phyloP scores from a whole-genome alignment of 2,888 invertebrate genomes.

The Cephonodes hylas region DNA sequence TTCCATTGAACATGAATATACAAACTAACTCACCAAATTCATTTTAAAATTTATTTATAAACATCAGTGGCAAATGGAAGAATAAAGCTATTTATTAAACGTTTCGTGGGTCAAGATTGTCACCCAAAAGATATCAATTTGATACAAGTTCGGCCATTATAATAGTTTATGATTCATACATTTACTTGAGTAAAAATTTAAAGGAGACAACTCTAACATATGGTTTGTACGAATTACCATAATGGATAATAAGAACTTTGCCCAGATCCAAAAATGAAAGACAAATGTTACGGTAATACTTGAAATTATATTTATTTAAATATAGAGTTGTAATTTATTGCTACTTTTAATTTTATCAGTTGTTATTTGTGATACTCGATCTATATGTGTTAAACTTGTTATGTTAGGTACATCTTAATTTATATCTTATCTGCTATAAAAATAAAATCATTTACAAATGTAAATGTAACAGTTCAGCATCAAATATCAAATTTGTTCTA shows the following conservation, averaged over 20 bases:
- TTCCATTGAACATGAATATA: neutral
- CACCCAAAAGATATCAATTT: constrained; percentile 46
- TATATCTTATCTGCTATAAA: neutral
- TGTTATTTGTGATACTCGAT: neutral
- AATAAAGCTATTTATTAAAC: constrained; percentile 37
- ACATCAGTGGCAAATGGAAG: constrained; percentile 36
- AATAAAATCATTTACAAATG: neutral
- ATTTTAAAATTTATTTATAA: constrained; percentile 15
- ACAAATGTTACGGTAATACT: neutral
- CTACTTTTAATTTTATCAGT: neutral
- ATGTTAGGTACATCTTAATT: neutral
- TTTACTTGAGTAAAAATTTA: constrained; percentile 43
- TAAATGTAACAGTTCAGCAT: neutral
- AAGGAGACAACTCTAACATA: constrained; percentile 23
- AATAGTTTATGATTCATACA: constrained; percentile 50
- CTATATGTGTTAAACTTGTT: neutral
- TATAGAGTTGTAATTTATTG: neutral
- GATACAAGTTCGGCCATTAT: constrained; percentile 25
- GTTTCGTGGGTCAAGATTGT: constrained; percentile 52
- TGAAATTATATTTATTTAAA: neutral
- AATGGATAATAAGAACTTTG: neutral
- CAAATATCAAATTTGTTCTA: neutral
- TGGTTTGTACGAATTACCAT: neutral
- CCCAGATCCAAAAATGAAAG: neutral
- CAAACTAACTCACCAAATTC: neutral